Percentiles rank a stretch among this genome's conserved stretches.
These are phyloP conservation scores for Nasalis larvatus DNA, from an alignment of 2,113 vertebrate species.

Conservation along the genomic window DNA sequence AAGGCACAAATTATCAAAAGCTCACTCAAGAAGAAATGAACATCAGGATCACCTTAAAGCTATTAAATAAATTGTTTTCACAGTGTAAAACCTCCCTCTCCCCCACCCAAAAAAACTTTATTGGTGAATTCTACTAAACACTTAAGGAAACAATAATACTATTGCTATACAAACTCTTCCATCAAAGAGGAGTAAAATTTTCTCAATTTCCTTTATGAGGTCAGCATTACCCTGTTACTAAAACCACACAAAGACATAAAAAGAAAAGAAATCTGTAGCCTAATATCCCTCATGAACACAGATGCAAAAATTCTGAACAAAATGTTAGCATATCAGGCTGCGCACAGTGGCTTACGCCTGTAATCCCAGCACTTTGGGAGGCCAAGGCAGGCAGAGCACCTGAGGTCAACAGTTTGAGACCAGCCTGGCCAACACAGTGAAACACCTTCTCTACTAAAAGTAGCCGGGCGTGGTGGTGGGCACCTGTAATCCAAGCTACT, in stretches of 20 bases:
- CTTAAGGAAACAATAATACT: background rate
- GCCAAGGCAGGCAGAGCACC: too few relatives aligned
- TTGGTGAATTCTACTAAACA: constrained; percentile 10
- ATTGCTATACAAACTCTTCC: background rate
- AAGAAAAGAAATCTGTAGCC: constrained; percentile 5
- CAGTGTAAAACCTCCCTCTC: background rate
- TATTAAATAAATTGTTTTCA: constrained; percentile 23
- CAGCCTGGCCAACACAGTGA: too few relatives aligned
- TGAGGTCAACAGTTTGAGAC: too few relatives aligned
- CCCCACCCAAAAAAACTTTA: background rate
- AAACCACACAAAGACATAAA: background rate
- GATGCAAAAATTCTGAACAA: background rate
- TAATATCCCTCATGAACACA: background rate
- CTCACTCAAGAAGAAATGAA: constrained; percentile 16
- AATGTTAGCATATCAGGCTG: background rate
- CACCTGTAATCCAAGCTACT: too few relatives aligned
- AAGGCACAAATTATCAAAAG: background rate
- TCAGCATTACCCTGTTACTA: background rate
- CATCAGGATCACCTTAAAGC: background rate
- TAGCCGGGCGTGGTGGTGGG: too few relatives aligned
- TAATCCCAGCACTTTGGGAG: too few relatives aligned
- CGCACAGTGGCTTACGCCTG: too few relatives aligned
- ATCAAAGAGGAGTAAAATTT: background rate
- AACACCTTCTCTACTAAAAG: too few relatives aligned
- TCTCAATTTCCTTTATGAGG: constrained; percentile 23